A percentile compares a stretch with the other conserved stretches of the same genome.
These are phyloP conservation scores for Orycteropus afer DNA, from an alignment of 2,113 vertebrate genomes.

Conservation along the genomic window DNA sequence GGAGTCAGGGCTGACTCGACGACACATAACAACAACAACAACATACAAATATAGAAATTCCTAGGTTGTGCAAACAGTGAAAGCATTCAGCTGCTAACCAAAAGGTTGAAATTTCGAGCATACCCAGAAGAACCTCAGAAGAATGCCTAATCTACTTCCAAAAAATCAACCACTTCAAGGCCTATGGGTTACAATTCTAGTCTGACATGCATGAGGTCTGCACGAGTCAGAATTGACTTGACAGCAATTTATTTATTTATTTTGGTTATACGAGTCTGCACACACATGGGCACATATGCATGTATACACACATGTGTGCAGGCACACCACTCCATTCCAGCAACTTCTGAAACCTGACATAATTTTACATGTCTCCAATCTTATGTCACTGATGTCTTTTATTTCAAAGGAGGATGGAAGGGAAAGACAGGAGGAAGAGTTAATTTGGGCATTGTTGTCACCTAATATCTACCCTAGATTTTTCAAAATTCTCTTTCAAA, in stretches of 20 bases:
- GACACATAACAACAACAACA: too few relatives aligned
- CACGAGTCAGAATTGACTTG: background rate
- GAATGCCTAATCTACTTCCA: background rate
- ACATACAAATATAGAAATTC: background rate
- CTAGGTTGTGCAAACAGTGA: background rate
- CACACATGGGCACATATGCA: background rate
- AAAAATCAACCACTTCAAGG: background rate
- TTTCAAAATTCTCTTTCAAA: slow-evolving; percentile 39
- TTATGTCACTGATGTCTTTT: background rate
- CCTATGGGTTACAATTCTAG: background rate
- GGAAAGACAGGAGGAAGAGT: background rate
- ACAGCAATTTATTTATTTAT: background rate
- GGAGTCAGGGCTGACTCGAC: too few relatives aligned
- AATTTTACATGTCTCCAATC: background rate
- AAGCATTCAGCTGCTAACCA: background rate
- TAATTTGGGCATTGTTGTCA: background rate
- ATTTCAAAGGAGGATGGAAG: background rate
- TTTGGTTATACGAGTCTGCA: background rate
- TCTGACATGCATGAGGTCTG: background rate
- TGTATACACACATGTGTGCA: background rate
- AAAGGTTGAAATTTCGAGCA: background rate
- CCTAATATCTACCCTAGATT: background rate
- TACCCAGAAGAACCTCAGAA: background rate
- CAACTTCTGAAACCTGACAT: background rate
- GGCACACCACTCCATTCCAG: background rate